Percentiles rank a stretch among this genome's conserved stretches.
phyloP scores from a whole-genome alignment of 1,140 invertebrate genomes.

The Diploscapter pachys region DNA sequence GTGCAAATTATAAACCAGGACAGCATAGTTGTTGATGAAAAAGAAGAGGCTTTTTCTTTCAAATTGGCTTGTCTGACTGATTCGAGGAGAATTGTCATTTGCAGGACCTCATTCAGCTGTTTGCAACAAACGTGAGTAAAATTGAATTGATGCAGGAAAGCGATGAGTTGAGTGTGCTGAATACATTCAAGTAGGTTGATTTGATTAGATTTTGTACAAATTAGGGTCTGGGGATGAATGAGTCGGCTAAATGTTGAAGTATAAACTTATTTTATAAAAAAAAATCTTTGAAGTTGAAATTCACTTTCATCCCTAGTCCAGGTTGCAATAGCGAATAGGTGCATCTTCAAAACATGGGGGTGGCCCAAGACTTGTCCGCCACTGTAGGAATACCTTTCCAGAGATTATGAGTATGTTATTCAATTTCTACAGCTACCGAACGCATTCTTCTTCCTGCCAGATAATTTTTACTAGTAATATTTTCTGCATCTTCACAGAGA shows the following conservation, averaged over 20 bases:
- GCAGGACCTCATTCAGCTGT: constrained; percentile 6
- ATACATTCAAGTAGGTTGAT: not conserved
- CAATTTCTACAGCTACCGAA: constrained; percentile 1
- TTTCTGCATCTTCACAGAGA: no score
- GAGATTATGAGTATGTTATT: not conserved
- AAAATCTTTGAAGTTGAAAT: no score
- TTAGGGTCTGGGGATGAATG: no score
- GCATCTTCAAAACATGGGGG: no score
- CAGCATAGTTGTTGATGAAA: constrained; percentile 7
- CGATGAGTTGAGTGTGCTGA: constrained; percentile 8
- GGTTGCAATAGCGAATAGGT: no score
- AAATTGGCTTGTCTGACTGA: not conserved
- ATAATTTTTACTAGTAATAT: constrained; percentile 8
- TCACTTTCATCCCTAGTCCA: no score
- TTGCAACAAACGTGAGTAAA: constrained; percentile 4
- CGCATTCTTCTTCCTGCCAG: not conserved
- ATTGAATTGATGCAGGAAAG: constrained; percentile 23
- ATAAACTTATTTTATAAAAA: no score
- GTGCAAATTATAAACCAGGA: constrained; percentile 10
- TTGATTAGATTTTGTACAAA: no score
- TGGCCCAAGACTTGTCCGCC: no score
- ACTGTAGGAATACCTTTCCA: no score
- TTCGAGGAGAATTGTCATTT: not conserved
- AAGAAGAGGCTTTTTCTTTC: constrained; percentile 4
- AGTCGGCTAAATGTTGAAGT: no score